These are phyloP conservation scores for Melinopterus prodromus DNA, from an alignment of 2,888 invertebrate species.

Conservation along the genomic window DNA sequence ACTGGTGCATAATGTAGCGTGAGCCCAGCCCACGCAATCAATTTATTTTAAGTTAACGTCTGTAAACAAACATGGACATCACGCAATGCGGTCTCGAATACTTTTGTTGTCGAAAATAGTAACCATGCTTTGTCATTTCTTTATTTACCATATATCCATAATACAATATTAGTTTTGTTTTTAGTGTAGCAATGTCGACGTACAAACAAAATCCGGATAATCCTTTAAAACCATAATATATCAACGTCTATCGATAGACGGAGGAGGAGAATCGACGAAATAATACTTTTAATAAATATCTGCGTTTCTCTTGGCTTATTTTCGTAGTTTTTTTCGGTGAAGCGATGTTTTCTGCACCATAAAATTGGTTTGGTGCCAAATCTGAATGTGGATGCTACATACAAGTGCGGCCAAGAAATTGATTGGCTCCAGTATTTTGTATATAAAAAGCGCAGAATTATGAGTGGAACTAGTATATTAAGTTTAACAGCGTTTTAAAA, in stretches of 20 bases:
- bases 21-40: background rate
- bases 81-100: background rate
- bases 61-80: background rate
- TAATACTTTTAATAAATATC: background rate
- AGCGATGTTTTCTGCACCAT: constrained; percentile 5
- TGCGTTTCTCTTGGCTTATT: background rate
- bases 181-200: background rate
- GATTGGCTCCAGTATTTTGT: background rate
- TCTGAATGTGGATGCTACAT: background rate
- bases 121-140: no score
- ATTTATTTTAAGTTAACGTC: background rate
- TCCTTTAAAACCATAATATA: background rate
- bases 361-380: constrained; percentile 16
- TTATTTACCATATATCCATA: no score
- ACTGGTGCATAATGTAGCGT: background rate
- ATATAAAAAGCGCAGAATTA: background rate
- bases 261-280: background rate
- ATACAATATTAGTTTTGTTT: no score
- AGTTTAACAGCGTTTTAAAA: background rate
- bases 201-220: background rate
- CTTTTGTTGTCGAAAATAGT: background rate
- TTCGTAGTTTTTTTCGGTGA: background rate
- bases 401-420: background rate
- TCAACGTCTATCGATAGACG: background rate
- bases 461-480: background rate